phyloP scores from a whole-genome alignment of 30 jellyfish, hydroid and myxozoan genomes.

The Aurelia aurita complex sp. Pacific region DNA sequence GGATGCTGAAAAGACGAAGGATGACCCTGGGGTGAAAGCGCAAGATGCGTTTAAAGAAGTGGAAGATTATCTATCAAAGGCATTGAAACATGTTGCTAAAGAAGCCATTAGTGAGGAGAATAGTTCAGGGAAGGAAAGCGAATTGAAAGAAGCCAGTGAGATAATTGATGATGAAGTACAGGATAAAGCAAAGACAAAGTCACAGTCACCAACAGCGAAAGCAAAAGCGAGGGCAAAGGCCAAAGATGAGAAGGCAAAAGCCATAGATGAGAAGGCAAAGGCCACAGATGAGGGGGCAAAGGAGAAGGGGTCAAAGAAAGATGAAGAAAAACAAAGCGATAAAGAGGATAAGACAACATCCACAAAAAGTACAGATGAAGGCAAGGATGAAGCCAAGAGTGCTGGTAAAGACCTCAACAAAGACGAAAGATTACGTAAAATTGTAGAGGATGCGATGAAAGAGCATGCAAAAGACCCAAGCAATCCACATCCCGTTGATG shows the following conservation, averaged over 20 bases:
- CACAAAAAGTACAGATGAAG: not conserved
- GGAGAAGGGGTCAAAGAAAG: slow-evolving; percentile 8
- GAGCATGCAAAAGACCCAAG: slow-evolving; percentile 84
- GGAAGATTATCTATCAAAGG: slow-evolving; percentile 94
- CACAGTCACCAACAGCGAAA: slow-evolving; percentile 10
- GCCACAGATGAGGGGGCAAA: not conserved
- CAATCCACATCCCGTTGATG: slow-evolving; percentile 58
- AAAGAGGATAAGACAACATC: slow-evolving; percentile 9
- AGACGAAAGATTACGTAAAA: slow-evolving; percentile 57
- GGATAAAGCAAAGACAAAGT: slow-evolving; percentile 10
- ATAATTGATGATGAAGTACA: slow-evolving; percentile 40
- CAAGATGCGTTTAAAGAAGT: slow-evolving; percentile 82
- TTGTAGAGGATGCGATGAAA: slow-evolving; percentile 91
- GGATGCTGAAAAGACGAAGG: slow-evolving; percentile 4
- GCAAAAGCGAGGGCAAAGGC: not conserved
- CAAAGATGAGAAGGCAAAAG: not conserved
- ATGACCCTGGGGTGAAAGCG: slow-evolving; percentile 51
- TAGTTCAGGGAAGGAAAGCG: slow-evolving; percentile 12
- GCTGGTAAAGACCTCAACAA: slow-evolving; percentile 24
- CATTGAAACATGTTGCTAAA: slow-evolving; percentile 85
- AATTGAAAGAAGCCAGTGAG: slow-evolving; percentile 40
- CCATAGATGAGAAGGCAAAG: not conserved
- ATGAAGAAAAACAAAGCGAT: not conserved
- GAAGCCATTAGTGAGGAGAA: slow-evolving; percentile 66
- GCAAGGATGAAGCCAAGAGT: not conserved